Base-by-base conservation (phyloP, 2,113 vertebrate genomes). In the Chitala chitala region DNA sequence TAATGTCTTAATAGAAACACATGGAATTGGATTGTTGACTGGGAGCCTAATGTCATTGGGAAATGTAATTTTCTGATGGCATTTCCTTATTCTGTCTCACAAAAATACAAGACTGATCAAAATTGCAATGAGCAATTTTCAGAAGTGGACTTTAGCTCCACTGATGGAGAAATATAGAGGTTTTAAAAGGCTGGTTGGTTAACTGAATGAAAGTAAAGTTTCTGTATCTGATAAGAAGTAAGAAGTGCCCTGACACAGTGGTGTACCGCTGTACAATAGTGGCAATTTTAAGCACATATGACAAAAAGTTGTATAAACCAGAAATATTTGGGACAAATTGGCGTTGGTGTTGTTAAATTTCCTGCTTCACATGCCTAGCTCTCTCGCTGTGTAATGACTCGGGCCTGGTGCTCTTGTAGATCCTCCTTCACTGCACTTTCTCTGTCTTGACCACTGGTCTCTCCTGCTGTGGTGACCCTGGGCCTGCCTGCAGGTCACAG, bases 41-140 rank as follows among this genome's bases (percentile, higher is more conserved):
- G 94, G 93, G 90, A 90, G 92, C 93, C 93, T 89, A 89, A 97
- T 97, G 93, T 94, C 93, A 96, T 93, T 94, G 91, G 90, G 86
- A 95, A 96, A 98, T 98, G 93, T 93, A 96, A 99, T 99, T 98
- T 98, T 92, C 90, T 89, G 86, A 90, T 95, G 92, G 93, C 93
- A 94, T 96, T 96, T 96, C 93, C 92, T 94, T 90, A 92, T 94
- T 90, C 92, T 91, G 93, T 93, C 91, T 93, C 86, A 92, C 89
- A 87, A 90, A 94, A 87, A 89, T 84, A 86, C 78, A 93, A 93
- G 92, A 96, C 94, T 93, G 92, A 96, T 94, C 93, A 92, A 90
- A 96, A 95, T 92, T 94, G 91, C 94, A 96, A 96, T 93, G 92
- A 93, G 90, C 94, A 92, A 93, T 95, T 96, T 97, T 94, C 90